Conservation (phyloP, 2,797 vertebrate species). For the Ciconia nigra region DNA sequence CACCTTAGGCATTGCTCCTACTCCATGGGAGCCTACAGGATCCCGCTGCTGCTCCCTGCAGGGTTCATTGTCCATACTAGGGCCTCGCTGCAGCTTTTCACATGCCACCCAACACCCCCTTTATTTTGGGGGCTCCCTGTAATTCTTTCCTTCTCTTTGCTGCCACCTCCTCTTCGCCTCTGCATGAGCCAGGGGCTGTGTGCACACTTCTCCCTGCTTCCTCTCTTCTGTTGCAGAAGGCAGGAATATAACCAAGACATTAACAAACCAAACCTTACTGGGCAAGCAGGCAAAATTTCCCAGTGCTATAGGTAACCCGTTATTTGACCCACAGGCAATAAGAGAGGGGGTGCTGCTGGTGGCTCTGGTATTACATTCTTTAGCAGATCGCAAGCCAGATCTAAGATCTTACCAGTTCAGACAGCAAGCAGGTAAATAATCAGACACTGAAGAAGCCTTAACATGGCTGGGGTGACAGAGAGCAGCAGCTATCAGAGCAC, state of each 20-base stretch:
- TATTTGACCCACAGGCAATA: not conserved
- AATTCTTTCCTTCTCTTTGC: not conserved
- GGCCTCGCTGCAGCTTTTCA: not conserved
- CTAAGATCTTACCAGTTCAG: not conserved
- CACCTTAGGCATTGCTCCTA: not conserved
- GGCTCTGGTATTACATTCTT: not conserved
- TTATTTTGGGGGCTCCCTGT: not conserved
- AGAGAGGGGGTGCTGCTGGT: not conserved
- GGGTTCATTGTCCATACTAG: not conserved
- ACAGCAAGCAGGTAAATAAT: not conserved
- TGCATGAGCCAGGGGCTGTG: not conserved
- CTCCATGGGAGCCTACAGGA: not conserved
- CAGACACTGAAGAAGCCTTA: not conserved
- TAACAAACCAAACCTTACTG: not conserved
- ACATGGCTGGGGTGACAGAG: not conserved
- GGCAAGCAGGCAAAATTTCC: not conserved
- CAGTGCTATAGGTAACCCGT: accelerated
- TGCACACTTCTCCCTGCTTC: not conserved
- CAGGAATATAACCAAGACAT: not conserved
- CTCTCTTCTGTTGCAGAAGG: not conserved
- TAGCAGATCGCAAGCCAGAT: not conserved
- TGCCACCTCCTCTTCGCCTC: not conserved
- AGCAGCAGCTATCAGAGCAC: not conserved
- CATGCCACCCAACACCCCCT: not conserved
- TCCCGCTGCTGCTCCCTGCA: not conserved